Evolutionary conservation across 1,140 invertebrate species (phyloP).

Genomic region (Centruroides vittatus): DNA sequence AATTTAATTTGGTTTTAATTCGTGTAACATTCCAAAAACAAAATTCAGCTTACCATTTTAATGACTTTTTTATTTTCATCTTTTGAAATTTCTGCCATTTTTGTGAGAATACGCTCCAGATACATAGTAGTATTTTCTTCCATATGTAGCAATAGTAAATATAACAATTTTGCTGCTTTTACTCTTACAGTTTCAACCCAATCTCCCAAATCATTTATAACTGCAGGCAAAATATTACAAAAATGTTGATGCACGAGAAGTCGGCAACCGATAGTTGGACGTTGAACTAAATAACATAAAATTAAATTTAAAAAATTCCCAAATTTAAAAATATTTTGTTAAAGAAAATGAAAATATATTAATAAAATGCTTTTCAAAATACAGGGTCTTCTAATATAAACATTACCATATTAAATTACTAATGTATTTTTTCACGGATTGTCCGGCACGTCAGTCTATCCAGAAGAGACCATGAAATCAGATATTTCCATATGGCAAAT

Average conservation of each 20-base stretch:
- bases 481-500: too few relatives aligned
- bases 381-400: not conserved
- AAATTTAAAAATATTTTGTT: too few relatives aligned
- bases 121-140: conserved; percentile 55
- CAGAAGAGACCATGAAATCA: too few relatives aligned
- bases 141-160: conserved; percentile 47
- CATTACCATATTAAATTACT: too few relatives aligned
- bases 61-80: conserved; percentile 46
- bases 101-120: conserved; percentile 37
- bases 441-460: too few relatives aligned
- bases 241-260: conserved; percentile 50
- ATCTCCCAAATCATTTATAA: conserved; percentile 49
- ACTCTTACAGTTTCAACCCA: conserved; percentile 52
- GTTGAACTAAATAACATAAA: conserved; percentile 33
- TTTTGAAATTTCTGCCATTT: conserved; percentile 33
- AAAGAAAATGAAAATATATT: too few relatives aligned
- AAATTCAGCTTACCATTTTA: conserved; percentile 35
- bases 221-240: conserved; percentile 46
- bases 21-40: too few relatives aligned
- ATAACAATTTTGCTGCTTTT: conserved; percentile 54
- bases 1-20: too few relatives aligned
- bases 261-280: conserved; percentile 60
- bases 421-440: too few relatives aligned
- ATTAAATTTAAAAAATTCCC: not conserved
- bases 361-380: too few relatives aligned